phyloP scores from a whole-genome alignment of 2,888 invertebrate species.

The Chelonus formosanus region DNA sequence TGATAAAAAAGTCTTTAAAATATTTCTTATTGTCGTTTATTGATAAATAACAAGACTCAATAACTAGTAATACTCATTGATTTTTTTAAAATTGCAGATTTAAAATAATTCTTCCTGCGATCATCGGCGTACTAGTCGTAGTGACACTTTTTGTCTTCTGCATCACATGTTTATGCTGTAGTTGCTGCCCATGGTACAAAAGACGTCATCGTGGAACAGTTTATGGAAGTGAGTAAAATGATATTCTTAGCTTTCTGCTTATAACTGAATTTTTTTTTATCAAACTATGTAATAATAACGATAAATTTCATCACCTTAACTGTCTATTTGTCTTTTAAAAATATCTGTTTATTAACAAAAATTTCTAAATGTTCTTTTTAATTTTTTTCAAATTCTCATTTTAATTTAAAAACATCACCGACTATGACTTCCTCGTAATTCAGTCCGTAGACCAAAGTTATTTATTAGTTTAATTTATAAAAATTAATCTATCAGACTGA shows the following conservation, averaged over 20 bases:
- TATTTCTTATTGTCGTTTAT: not conserved
- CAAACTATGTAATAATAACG: too few species aligned
- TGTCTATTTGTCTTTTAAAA: too few species aligned
- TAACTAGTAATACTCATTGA: not conserved
- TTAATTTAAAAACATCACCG: too few species aligned
- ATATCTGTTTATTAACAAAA: too few species aligned
- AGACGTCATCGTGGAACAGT: constrained; percentile 57
- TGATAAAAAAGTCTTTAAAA: not conserved
- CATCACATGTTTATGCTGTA: constrained; percentile 57
- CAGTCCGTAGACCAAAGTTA: not conserved
- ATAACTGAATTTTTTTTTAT: too few species aligned
- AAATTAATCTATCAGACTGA: constrained; percentile 2
- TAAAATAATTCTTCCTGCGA: constrained; percentile 36
- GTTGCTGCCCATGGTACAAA: constrained; percentile 58
- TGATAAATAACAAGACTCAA: not conserved
- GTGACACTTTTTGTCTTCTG: constrained; percentile 47
- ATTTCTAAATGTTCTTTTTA: too few species aligned
- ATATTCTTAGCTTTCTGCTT: constrained; percentile 11
- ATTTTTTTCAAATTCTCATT: too few species aligned
- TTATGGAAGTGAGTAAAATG: constrained; percentile 55
- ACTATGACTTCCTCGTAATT: too few species aligned
- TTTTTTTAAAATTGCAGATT: constrained; percentile 44
- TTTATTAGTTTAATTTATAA: not conserved
- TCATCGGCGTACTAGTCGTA: constrained; percentile 39
- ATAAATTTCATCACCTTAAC: too few species aligned